phyloP scores from a whole-genome alignment of 2,113 vertebrate genomes.

The Pterophyllum scalare region DNA sequence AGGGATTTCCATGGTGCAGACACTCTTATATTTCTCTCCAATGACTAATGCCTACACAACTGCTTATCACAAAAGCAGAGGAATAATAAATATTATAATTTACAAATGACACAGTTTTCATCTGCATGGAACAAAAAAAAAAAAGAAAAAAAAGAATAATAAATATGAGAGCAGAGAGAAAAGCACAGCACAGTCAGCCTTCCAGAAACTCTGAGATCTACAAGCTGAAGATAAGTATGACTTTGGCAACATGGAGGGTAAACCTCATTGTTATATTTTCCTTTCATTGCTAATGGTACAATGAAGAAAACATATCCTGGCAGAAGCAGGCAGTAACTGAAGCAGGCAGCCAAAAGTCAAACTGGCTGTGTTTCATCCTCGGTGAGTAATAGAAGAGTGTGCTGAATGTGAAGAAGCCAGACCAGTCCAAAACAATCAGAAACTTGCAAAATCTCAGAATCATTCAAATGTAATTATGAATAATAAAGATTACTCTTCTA shows the following conservation, averaged over 20 bases:
- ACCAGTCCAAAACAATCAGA: no score
- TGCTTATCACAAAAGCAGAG: not conserved
- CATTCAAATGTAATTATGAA: not conserved
- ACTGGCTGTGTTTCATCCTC: not conserved
- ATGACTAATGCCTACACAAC: not conserved
- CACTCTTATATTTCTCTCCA: not conserved
- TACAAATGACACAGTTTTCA: not conserved
- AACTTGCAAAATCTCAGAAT: no score
- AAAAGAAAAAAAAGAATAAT: not conserved
- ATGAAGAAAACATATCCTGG: not conserved
- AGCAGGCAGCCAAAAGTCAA: not conserved
- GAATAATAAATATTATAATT: not conserved
- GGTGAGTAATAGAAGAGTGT: not conserved
- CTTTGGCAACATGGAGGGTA: not conserved
- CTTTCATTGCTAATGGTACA: rapidly evolving
- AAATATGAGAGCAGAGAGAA: not conserved
- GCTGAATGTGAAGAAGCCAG: not conserved
- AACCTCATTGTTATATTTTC: not conserved
- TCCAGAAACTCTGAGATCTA: not conserved
- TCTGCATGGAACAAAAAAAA: not conserved
- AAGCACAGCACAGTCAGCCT: not conserved
- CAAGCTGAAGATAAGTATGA: not conserved
- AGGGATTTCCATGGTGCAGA: not conserved
- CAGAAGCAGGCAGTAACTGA: not conserved
- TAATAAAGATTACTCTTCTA: not conserved